A percentile compares a stretch with the other conserved stretches of the same genome.
These are phyloP conservation scores for Sebastes iracundus DNA, from an alignment of 2,797 vertebrate species.

Conservation along the genomic window DNA sequence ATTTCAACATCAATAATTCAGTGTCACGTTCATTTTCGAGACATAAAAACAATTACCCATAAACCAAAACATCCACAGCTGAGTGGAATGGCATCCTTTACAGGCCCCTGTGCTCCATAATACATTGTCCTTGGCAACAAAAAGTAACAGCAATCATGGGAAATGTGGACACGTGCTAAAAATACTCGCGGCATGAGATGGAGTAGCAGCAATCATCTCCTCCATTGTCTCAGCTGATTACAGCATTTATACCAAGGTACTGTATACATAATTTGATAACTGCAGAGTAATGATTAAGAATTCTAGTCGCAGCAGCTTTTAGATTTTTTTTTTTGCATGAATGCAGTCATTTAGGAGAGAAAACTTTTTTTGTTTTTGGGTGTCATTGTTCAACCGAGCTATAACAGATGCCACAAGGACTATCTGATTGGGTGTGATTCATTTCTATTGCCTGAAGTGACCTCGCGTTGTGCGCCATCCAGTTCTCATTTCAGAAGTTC, in stretches of 20 bases:
- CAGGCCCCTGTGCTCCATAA: conserved; percentile 1
- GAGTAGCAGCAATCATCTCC: conserved; percentile 12
- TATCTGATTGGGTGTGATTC: conserved; percentile 13
- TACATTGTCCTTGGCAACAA: background rate
- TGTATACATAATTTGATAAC: background rate
- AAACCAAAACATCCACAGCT: conserved; percentile 23
- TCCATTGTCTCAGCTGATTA: conserved; percentile 28
- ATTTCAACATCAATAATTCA: conserved; percentile 47
- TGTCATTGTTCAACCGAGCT: conserved; percentile 2
- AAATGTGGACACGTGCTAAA: conserved; percentile 2
- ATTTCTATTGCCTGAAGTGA: conserved; percentile 28
- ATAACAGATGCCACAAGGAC: conserved; percentile 17
- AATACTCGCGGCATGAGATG: background rate
- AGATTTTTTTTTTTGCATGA: background rate
- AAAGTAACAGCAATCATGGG: conserved; percentile 7
- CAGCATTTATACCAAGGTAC: conserved; percentile 5
- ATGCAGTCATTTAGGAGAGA: background rate
- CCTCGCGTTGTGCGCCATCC: conserved; percentile 13
- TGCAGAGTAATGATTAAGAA: background rate
- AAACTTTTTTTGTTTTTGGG: background rate
- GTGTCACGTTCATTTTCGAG: conserved; percentile 16
- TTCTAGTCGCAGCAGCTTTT: background rate
- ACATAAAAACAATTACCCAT: conserved; percentile 15
- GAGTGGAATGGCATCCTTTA: background rate
- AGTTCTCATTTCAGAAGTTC: conserved; percentile 13